Conservation (phyloP, 2,113 vertebrate species). For the Coptodon bakossiorum region DNA sequence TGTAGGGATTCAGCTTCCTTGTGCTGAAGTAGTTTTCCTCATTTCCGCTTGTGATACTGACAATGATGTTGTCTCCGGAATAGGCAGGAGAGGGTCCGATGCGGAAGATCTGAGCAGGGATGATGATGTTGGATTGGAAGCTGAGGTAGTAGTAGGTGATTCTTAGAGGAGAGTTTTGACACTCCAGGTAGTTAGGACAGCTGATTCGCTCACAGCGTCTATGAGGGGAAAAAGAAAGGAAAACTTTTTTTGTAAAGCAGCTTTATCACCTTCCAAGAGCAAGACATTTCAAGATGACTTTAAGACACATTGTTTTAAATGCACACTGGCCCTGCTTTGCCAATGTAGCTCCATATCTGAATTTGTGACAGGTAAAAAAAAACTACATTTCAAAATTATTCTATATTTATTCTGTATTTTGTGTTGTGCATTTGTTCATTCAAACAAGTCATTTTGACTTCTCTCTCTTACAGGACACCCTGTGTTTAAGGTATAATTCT, state of each 20-base stretch:
- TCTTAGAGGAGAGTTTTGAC: conserved; percentile 81
- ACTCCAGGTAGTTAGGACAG: conserved; percentile 82
- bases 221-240: background rate
- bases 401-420: background rate
- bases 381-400: background rate
- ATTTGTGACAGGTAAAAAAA: background rate
- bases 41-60: conserved; percentile 83
- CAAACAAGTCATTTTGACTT: background rate
- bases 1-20: conserved; percentile 84
- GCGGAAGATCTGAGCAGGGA: conserved; percentile 91
- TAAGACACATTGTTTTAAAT: background rate
- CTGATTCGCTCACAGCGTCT: conserved; percentile 86
- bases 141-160: conserved; percentile 93
- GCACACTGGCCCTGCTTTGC: too few relatives aligned
- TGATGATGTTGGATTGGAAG: conserved; percentile 87
- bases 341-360: background rate
- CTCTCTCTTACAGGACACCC: background rate
- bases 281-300: background rate
- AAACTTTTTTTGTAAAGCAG: background rate
- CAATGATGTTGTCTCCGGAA: conserved; percentile 84
- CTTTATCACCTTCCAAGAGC: background rate
- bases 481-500: background rate
- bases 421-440: background rate
- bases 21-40: conserved; percentile 89
- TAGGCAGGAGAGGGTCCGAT: conserved; percentile 89